Evolutionary conservation across 1,140 invertebrate genomes (phyloP).

Genomic region (Magallana gigas): DNA sequence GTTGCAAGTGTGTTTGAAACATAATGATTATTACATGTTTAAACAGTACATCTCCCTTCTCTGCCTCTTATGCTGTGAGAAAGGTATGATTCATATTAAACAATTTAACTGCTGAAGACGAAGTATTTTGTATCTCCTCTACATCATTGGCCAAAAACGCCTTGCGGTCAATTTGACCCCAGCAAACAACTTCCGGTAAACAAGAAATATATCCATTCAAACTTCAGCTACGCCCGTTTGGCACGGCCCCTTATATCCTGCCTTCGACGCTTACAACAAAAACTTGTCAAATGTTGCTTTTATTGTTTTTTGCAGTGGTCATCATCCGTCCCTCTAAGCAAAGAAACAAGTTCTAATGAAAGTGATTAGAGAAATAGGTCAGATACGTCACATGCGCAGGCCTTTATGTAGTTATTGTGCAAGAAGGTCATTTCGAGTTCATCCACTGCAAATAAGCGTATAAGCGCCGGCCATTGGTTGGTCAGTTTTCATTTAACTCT

Average conservation of each 20-base stretch:
- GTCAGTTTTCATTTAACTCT: conserved; percentile 54
- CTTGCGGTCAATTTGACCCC: conserved; percentile 41
- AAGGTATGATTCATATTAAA: conserved; percentile 25
- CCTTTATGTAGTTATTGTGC: conserved; percentile 63
- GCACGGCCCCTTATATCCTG: background rate
- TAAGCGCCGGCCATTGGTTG: conserved; percentile 60
- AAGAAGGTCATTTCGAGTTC: conserved; percentile 61
- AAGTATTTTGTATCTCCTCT: background rate
- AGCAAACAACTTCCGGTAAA: conserved; percentile 39
- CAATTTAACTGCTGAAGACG: conserved; percentile 2
- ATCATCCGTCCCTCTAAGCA: conserved; percentile 16
- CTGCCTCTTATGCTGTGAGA: background rate
- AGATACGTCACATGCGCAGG: conserved; percentile 61
- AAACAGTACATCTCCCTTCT: background rate
- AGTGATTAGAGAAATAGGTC: conserved; percentile 52
- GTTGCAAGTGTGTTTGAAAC: background rate
- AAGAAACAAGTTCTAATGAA: conserved; percentile 34
- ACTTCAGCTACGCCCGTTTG: background rate
- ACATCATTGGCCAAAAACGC: conserved; percentile 25
- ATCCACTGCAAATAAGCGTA: conserved; percentile 61
- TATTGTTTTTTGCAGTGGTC: conserved; percentile 5
- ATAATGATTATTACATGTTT: background rate
- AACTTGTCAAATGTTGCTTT: background rate
- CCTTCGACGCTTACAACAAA: background rate
- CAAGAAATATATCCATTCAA: conserved; percentile 23